phyloP scores from a whole-genome alignment of 2,888 invertebrate genomes.

The Dynastes tityus region DNA sequence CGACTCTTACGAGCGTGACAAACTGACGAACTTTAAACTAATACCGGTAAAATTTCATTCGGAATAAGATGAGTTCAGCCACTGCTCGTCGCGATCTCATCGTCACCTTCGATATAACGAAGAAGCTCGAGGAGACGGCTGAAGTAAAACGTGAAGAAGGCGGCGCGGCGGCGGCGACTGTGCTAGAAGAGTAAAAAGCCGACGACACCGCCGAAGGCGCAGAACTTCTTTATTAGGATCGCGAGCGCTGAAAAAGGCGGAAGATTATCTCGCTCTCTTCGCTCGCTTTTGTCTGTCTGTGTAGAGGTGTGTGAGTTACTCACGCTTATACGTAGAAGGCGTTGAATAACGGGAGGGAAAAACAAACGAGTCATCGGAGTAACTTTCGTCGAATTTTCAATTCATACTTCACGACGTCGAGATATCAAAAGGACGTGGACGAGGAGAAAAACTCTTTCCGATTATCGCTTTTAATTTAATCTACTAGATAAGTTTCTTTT shows the following conservation, averaged over 20 bases:
- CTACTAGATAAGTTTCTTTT: neutral
- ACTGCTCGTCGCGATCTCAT: neutral
- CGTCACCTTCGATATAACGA: neutral
- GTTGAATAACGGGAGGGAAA: slow-evolving; percentile 16
- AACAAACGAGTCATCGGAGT: slow-evolving; percentile 38
- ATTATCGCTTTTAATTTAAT: slow-evolving; percentile 7
- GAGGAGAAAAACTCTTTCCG: neutral
- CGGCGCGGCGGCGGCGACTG: neutral
- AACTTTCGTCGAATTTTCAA: slow-evolving; percentile 32
- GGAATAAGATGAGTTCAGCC: slow-evolving; percentile 59
- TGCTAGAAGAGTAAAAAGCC: slow-evolving; percentile 21
- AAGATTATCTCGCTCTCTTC: slow-evolving; percentile 16
- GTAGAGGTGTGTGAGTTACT: neutral
- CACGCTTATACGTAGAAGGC: neutral
- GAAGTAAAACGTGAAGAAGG: slow-evolving; percentile 31
- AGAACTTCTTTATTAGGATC: slow-evolving; percentile 46
- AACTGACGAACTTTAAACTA: slow-evolving; percentile 61
- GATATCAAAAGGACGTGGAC: neutral
- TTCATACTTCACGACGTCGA: slow-evolving; percentile 11
- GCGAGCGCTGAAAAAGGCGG: slow-evolving; percentile 13
- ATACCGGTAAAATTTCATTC: slow-evolving; percentile 60
- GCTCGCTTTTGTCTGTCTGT: neutral
- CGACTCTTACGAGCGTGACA: slow-evolving; percentile 55
- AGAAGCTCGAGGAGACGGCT: neutral
- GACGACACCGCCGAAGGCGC: slow-evolving; percentile 17